Evolutionary conservation across 2,888 invertebrate genomes (phyloP).

Genomic region (Cataglyphis rosenhaueri): DNA sequence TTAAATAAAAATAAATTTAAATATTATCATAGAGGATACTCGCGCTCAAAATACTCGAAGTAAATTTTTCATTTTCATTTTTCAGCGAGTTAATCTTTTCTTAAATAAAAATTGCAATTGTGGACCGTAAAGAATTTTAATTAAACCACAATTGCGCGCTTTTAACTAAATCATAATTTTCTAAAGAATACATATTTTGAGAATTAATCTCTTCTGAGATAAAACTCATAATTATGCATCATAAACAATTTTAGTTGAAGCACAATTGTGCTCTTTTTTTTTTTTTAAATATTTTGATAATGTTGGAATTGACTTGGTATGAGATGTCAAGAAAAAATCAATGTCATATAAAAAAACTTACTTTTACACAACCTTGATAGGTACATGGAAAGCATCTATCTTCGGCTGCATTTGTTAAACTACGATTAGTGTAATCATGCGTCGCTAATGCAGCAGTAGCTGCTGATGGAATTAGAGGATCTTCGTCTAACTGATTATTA

Average conservation of each 20-base stretch:
- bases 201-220: not conserved
- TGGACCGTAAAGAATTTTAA: not conserved
- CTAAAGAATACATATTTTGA: not conserved
- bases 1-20: too few species aligned
- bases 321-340: not conserved
- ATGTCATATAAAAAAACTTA: constrained; percentile 55
- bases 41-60: not conserved
- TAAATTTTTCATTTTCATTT: not conserved
- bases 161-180: not conserved
- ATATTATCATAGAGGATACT: not conserved
- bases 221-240: not conserved
- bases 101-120: not conserved
- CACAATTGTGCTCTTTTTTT: not conserved
- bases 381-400: constrained; percentile 84
- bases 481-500: constrained; percentile 81
- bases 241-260: not conserved
- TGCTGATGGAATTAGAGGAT: constrained; percentile 74
- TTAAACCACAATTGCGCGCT: not conserved
- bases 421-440: constrained; percentile 85
- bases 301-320: not conserved
- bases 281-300: too few species aligned
- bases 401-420: constrained; percentile 79
- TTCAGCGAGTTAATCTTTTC: not conserved
- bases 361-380: constrained; percentile 84
- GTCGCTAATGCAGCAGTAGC: constrained; percentile 84